Percentiles rank a stretch among this genome's conserved stretches.
Evolutionary conservation across 2,797 vertebrate species (phyloP).

Genomic region (Helostoma temminkii): DNA sequence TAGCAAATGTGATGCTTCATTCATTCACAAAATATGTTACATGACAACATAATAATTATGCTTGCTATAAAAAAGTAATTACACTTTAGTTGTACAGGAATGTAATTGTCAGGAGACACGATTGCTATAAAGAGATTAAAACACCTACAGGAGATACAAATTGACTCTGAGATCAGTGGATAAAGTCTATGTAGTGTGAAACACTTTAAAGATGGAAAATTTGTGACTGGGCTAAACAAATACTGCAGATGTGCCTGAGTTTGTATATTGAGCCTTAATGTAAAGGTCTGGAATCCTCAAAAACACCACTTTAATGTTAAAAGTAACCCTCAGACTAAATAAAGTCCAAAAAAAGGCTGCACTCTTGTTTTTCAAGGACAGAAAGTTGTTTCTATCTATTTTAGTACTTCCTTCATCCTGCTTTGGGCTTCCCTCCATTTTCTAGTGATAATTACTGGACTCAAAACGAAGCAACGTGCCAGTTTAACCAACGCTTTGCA

Average conservation of each 20-base stretch:
- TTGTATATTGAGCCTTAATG: not conserved
- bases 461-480: conserved; percentile 32
- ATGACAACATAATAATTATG: no score
- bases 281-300: not conserved
- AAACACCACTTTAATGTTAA: not conserved
- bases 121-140: no score
- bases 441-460: conserved; percentile 62
- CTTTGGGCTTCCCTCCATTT: conserved; percentile 43
- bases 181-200: not conserved
- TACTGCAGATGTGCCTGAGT: not conserved
- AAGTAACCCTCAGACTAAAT: not conserved
- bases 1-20: no score
- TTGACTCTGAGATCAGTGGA: not conserved
- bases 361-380: conserved; percentile 32
- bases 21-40: no score
- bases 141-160: not conserved
- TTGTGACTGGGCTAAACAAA: not conserved
- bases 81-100: no score
- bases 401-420: conserved; percentile 15
- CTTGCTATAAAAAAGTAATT: no score
- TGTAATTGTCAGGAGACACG: no score
- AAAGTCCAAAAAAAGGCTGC: not conserved
- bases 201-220: no score
- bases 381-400: conserved; percentile 36
- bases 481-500: conserved; percentile 42